Conservation (phyloP, 2,888 invertebrate genomes). For the Tiphia femorata region DNA sequence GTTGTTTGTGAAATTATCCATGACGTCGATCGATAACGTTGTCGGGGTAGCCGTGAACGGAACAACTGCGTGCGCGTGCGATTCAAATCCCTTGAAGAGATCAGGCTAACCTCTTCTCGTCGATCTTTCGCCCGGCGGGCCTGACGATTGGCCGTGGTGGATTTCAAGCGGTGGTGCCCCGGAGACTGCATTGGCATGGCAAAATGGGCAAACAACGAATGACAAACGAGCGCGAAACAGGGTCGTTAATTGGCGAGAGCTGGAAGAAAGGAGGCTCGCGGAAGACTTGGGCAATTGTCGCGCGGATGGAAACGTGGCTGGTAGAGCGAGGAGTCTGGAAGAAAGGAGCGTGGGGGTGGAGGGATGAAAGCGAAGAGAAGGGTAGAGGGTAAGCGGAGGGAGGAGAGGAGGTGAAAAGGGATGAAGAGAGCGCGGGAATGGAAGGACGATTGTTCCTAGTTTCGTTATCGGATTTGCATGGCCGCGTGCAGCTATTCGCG, state of each 20-base stretch:
- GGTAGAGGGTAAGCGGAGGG: slow-evolving; percentile 7
- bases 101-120: background rate
- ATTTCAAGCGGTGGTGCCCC: slow-evolving; percentile 42
- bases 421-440: slow-evolving; percentile 40
- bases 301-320: slow-evolving; percentile 21
- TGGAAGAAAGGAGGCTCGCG: slow-evolving; percentile 38
- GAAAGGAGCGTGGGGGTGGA: slow-evolving; percentile 23
- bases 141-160: slow-evolving; percentile 48
- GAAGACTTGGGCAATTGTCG: slow-evolving; percentile 43
- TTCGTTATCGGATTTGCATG: slow-evolving; percentile 56
- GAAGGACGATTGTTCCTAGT: slow-evolving; percentile 35
- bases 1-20: no score
- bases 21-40: no score
- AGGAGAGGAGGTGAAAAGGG: slow-evolving; percentile 33
- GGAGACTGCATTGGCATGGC: slow-evolving; percentile 53
- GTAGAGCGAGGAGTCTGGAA: slow-evolving; percentile 6
- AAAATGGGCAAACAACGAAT: slow-evolving; percentile 59
- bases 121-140: no score
- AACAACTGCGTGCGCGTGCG: slow-evolving; percentile 1
- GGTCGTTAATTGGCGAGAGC: slow-evolving; percentile 40
- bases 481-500: slow-evolving; percentile 44
- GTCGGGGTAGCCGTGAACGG: slow-evolving; percentile 9
- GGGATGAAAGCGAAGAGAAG: slow-evolving; percentile 20
- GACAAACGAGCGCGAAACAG: slow-evolving; percentile 48
- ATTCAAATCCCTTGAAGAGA: slow-evolving; percentile 4